These are phyloP conservation scores for Drosophila subpulchrella DNA, from an alignment of 1,140 invertebrate genomes.

Conservation along the genomic window DNA sequence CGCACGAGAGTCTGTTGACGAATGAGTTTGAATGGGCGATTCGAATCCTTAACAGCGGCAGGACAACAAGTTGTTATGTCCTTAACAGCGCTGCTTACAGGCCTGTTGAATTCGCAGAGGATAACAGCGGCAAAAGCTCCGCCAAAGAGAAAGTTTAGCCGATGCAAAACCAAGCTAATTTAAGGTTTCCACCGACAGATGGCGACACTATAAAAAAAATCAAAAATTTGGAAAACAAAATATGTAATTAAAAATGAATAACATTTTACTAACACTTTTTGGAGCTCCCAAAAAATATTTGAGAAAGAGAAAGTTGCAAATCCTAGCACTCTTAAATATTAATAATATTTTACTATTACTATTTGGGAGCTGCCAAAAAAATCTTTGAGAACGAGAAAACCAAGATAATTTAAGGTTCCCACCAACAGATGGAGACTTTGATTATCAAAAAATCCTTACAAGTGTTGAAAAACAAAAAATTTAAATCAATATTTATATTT, in stretches of 20 bases:
- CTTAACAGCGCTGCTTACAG: conserved; percentile 17
- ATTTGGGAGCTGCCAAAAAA: too few relatives aligned
- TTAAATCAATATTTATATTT: too few relatives aligned
- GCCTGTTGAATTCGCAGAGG: background rate
- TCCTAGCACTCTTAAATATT: too few relatives aligned
- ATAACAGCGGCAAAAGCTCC: conserved; percentile 30
- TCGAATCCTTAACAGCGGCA: conserved; percentile 39
- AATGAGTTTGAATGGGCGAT: conserved; percentile 50
- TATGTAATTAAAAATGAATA: too few relatives aligned
- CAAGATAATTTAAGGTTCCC: background rate
- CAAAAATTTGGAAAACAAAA: too few relatives aligned
- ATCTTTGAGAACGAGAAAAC: too few relatives aligned
- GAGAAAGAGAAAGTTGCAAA: too few relatives aligned
- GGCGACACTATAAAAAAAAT: background rate
- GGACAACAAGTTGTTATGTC: conserved; percentile 62
- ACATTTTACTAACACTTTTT: too few relatives aligned
- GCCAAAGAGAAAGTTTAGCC: background rate
- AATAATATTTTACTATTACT: too few relatives aligned
- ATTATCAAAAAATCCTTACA: too few relatives aligned
- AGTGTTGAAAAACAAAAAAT: too few relatives aligned
- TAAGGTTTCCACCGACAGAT: background rate
- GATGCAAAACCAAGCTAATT: background rate
- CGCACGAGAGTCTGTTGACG: conserved; percentile 74
- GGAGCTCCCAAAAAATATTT: too few relatives aligned
- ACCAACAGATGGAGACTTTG: background rate